Evolutionary conservation across 2,797 vertebrate genomes (phyloP), one percentile per base, ranked within the genome.

Genomic region (Fistularia commersonii): DNA sequence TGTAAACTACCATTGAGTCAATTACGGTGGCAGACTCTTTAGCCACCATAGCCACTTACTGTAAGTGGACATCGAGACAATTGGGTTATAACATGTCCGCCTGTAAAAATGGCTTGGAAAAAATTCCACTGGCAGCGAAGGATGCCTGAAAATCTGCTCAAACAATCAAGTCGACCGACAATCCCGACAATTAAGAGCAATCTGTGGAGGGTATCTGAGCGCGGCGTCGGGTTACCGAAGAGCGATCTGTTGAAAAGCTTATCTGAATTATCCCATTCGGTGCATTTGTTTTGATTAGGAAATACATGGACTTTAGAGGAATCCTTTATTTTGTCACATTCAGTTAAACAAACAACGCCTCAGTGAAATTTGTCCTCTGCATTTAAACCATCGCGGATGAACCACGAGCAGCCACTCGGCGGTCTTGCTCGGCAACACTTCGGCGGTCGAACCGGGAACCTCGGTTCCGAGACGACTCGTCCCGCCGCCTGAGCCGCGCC

Each of bases 51-150:
- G 61, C 71, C 83, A 86, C 77, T 86, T 79, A 83, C 79, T 73
- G 69, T 78, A 85, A 87, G 77, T 86, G 82, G 76, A 83, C 66
- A 23, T 66, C 60, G 65, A 81, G 74, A 85, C 76, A 84, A 85
- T 82, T 83, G 76, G 78, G 79, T 87, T 87, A 87, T 73, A 76
- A 82, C 73, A 81, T 80, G 66, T 79, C 61, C 61, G 61, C 60
- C 78, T 72, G 66, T 76, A 69, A 69, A 73, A 73, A 62, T 50
- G 35, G 32, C 46, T 51, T 65, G 60, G 66, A 69, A 65, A 61
- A 63, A 64, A 39, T 66, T 76, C 69, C 53, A 61, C 11, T 54
- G 71, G 66, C 64, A 61, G 64, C 47, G 51, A 52, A 8, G 8
- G 52, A 62, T 63, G 57, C 40, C 49, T 36, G 44, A 60, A 76